Base-by-base conservation (phyloP, 2,797 vertebrate genomes). In the Alectoris magna region DNA sequence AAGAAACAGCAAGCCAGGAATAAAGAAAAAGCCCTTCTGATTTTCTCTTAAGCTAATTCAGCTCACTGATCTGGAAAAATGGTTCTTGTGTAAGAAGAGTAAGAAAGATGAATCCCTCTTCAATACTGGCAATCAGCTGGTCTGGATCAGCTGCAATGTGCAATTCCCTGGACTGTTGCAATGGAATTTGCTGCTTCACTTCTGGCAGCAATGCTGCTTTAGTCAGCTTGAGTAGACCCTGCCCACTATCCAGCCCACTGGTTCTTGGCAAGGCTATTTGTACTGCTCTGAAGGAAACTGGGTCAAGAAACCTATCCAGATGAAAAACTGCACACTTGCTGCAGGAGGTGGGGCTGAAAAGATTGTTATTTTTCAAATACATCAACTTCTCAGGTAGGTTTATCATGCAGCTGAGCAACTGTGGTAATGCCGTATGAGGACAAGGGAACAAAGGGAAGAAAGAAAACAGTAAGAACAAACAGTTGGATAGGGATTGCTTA, bases 251-350 rank as follows among this genome's bases (percentile, higher is more conserved):
- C 91, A 93, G 89, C 79, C 85, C 89, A 88, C 46, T 86, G 67
- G 19, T 7, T 92, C 91, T 70, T 95, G 94, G 93, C 96, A 93
- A 84, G 86, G 87, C 51, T 56, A 38, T 70, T 44, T 63, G 60
- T 56, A 79, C 31, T 76, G 87, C 93, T 92, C 79, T 60, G 64
- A 74, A 90, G 80, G 60, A 94, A 96, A 96, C 76, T 95, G 94
- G 95, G 96, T 96, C 94, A 96, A 95, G 96, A 95, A 94, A 88
- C 31, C 39, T 48, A 92, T 51, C 56, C 93, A 93, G 70, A 93
- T 60, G 59, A 92, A 90, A 87, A 89, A 2, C 74, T 85, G 51
- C 51, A 56, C 49, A 60, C 60, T 91, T 43, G 29, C 59, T 80
- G 71, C 85, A 84, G 87, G 68, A 75, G 67, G 43, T 70, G 51